Base-by-base conservation (phyloP, 2,888 invertebrate genomes). In the Tholera decimalis region DNA sequence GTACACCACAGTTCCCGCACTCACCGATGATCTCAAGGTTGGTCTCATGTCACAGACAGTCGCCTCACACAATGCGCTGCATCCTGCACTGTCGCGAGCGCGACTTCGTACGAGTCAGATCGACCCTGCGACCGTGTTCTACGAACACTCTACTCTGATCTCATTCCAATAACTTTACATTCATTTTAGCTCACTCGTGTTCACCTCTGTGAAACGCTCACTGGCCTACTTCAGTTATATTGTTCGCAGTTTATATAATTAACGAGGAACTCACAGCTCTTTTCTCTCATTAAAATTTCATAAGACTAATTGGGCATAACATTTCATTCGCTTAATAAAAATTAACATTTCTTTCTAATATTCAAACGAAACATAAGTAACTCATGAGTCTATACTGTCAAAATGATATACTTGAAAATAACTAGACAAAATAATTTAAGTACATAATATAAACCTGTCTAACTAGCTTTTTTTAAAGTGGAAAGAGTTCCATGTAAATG, bases 11-110 rank as follows among this genome's bases (percentile, higher is more conserved):
- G 89, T 83, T 92, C 90, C 89, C 88, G 90, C 91, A 93, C 93
- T 93, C 92, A 94, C 94, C 95, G 95, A 95, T 95, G 95, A 95
- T 95, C 95, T 95, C 95, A 93, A 95, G 95, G 95, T 95, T 92
- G 89, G 93, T 84, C 37, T 75, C 85, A 88, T 85, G 82, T 85
- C 79, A 82, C 77, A 82, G 57, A 82, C 63, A 77, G 28, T 82
- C 73, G 71, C 55, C 46, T 47, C 44, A 55, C 50, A 53, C 59
- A 28, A 72, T 55, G 56, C 49, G 65, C 65, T 72, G 74, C 67
- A 79, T 77, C 63, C 71, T 77, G 82, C 83, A 78, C 86, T 92
- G 91, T 91, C 90, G 92, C 89, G 91, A 92, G 88, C 89, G 89
- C 87, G 88, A 92, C 85, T 88, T 88, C 83, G 88, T 88, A 88